Conservation (phyloP, 1,140 invertebrate genomes). For the Neelides sp. region DNA sequence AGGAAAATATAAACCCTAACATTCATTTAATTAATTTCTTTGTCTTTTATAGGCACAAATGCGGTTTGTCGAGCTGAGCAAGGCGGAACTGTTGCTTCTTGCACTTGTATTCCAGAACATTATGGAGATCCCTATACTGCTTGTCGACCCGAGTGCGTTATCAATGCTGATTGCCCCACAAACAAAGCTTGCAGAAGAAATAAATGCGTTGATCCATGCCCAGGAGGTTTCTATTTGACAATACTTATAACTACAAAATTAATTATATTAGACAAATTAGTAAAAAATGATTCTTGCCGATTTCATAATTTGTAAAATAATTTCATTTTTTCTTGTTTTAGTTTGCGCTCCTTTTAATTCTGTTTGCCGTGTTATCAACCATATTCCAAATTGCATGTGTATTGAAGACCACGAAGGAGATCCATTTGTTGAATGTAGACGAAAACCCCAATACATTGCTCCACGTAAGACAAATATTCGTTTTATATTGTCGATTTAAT, state of each 20-base stretch:
- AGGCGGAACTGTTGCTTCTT: constrained; percentile 47
- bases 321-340: no score
- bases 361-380: constrained; percentile 55
- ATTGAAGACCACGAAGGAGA: constrained; percentile 56
- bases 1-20: no score
- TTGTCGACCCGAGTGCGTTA: constrained; percentile 54
- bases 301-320: constrained; percentile 34
- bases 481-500: no score
- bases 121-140: constrained; percentile 53
- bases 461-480: no score
- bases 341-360: constrained; percentile 4
- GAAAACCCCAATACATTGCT: no score
- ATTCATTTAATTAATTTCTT: no score
- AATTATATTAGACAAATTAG: constrained; percentile 23
- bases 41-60: no score
- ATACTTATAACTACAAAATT: background rate
- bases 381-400: constrained; percentile 55
- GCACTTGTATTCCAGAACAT: constrained; percentile 56
- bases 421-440: constrained; percentile 58
- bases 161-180: constrained; percentile 49
- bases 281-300: constrained; percentile 33
- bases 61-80: constrained; percentile 62
- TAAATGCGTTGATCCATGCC: constrained; percentile 56
- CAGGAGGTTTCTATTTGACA: constrained; percentile 51
- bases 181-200: constrained; percentile 50